Percentiles rank a stretch among this genome's conserved stretches.
Evolutionary conservation across 2,888 invertebrate species (phyloP).

Genomic region (Ormyrus thymus): DNA sequence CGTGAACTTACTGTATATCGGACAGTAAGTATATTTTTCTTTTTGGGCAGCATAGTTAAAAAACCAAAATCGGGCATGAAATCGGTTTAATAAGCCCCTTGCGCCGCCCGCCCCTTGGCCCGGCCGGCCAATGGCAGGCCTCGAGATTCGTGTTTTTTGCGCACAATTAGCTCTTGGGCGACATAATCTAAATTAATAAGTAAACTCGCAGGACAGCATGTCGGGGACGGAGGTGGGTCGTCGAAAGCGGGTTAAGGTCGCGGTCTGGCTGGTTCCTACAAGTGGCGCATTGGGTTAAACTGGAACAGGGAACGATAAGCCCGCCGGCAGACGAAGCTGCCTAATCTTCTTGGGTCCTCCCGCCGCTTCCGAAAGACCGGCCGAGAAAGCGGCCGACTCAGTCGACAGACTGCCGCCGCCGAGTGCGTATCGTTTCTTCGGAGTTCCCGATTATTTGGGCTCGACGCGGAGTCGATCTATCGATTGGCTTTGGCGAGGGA

Average conservation of each 20-base stretch:
- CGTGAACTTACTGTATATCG: no score
- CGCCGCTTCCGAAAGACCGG: no score
- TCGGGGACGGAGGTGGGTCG: slow-evolving; percentile 62
- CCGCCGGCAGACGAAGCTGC: slow-evolving; percentile 46
- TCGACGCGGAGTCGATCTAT: no score
- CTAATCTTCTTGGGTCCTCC: slow-evolving; percentile 54
- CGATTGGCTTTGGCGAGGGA: no score
- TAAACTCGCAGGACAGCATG: slow-evolving; percentile 71
- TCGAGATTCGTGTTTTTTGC: slow-evolving; percentile 36
- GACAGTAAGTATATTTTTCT: no score
- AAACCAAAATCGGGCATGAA: no score
- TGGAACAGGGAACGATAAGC: slow-evolving; percentile 68
- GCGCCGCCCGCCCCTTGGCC: background rate
- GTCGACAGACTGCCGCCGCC: no score
- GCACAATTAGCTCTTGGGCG: slow-evolving; percentile 72
- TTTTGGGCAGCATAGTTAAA: no score
- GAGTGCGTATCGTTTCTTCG: no score
- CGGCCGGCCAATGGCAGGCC: background rate
- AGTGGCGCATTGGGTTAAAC: slow-evolving; percentile 71
- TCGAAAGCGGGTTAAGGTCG: slow-evolving; percentile 67
- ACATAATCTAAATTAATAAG: slow-evolving; percentile 75
- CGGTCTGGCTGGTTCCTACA: slow-evolving; percentile 61
- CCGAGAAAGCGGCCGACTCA: no score
- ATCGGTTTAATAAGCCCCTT: background rate
- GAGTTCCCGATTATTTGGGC: no score